These are phyloP conservation scores for Agrochola lychnidis DNA, from an alignment of 2,888 invertebrate genomes.

Conservation along the genomic window DNA sequence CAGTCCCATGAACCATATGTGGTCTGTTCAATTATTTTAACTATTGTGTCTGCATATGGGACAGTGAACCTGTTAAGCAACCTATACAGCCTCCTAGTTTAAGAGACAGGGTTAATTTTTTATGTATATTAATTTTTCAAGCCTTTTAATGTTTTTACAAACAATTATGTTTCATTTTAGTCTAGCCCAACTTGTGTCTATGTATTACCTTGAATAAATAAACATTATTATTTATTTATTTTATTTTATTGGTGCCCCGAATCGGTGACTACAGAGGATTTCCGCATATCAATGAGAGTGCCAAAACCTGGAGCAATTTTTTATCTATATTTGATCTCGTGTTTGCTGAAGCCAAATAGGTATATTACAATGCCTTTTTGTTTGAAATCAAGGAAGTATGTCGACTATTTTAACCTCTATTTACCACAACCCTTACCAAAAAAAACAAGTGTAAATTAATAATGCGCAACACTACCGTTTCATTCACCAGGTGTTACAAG, in stretches of 20 bases:
- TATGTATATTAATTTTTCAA: too few relatives aligned
- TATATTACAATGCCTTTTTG: not conserved
- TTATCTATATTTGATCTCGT: not conserved
- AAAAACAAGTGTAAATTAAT: conserved; percentile 32
- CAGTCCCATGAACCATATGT: too few relatives aligned
- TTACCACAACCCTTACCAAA: not conserved
- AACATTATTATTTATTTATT: too few relatives aligned
- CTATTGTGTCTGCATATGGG: too few relatives aligned
- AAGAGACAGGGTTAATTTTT: too few relatives aligned
- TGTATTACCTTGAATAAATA: too few relatives aligned
- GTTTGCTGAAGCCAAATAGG: not conserved
- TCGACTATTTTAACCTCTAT: not conserved
- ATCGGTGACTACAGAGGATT: not conserved
- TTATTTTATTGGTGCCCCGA: not conserved
- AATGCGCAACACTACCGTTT: conserved; percentile 4
- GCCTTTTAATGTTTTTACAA: too few relatives aligned
- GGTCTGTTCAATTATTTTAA: too few relatives aligned
- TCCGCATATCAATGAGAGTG: not conserved
- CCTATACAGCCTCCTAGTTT: too few relatives aligned
- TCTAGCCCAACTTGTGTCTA: too few relatives aligned
- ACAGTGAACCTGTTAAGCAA: too few relatives aligned
- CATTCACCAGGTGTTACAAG: conserved; percentile 48
- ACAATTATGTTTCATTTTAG: too few relatives aligned
- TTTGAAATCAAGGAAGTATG: not conserved
- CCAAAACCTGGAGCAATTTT: not conserved